Conservation (phyloP, 2,797 vertebrate species). For the Spheniscus humboldti region DNA sequence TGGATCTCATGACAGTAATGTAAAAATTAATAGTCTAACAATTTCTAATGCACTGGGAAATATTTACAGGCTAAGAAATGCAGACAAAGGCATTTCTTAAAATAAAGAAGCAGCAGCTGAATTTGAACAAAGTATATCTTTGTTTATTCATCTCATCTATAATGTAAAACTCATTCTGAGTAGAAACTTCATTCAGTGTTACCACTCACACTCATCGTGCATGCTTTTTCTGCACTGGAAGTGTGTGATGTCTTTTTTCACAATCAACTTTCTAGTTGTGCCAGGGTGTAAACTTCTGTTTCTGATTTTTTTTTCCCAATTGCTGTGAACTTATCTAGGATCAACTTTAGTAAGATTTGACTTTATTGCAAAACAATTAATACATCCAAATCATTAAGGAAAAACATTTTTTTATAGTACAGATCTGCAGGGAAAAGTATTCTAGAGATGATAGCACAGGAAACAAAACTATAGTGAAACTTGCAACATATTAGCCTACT, state of each 20-base stretch:
- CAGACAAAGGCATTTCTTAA: not conserved
- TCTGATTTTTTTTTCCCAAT: not conserved
- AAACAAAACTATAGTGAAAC: not conserved
- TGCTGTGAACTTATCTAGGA: not conserved
- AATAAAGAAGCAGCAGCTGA: not conserved
- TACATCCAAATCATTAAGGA: not conserved
- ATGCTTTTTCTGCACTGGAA: not conserved
- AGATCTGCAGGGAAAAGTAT: not conserved
- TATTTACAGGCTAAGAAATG: not conserved
- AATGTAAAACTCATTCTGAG: not conserved
- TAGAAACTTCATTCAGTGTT: not conserved
- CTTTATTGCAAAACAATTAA: not conserved
- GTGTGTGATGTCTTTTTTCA: not conserved
- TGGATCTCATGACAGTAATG: not conserved
- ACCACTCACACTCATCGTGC: accelerated
- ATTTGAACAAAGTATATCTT: not conserved
- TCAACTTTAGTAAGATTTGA: not conserved
- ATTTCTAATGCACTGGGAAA: not conserved
- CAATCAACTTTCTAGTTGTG: not conserved
- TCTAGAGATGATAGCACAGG: not conserved
- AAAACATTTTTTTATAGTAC: not conserved
- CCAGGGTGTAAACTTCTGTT: not conserved
- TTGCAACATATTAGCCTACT: not conserved
- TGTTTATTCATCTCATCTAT: not conserved
- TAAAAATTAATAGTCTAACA: not conserved